Percentiles rank a stretch among this genome's conserved stretches.
These are phyloP conservation scores for Clamator glandarius DNA, from an alignment of 2,797 vertebrate species.

Conservation along the genomic window DNA sequence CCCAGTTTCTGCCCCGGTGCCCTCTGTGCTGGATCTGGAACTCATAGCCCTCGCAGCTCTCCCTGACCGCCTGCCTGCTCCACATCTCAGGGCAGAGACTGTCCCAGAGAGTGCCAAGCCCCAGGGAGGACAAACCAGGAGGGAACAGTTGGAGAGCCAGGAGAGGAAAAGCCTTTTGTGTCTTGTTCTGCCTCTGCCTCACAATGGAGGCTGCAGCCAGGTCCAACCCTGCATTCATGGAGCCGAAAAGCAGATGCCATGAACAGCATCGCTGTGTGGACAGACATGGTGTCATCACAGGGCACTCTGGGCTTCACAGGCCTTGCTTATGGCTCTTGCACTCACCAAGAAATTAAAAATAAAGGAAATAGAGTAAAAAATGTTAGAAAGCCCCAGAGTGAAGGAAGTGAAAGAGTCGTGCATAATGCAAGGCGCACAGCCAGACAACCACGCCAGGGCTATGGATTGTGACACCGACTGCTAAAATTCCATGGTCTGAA, in stretches of 20 bases:
- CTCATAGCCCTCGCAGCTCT: neutral
- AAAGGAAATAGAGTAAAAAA: neutral
- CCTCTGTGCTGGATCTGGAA: neutral
- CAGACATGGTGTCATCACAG: neutral
- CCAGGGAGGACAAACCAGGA: neutral
- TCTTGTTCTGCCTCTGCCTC: neutral
- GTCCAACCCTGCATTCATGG: accelerated
- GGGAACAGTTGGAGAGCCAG: neutral
- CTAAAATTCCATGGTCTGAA: neutral
- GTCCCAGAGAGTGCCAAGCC: neutral
- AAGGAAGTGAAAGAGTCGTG: neutral
- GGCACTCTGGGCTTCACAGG: neutral
- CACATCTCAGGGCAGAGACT: neutral
- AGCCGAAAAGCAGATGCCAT: neutral
- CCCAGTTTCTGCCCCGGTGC: neutral
- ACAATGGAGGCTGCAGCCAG: accelerated
- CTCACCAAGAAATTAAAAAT: neutral
- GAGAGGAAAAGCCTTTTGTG: neutral
- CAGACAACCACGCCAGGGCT: accelerated
- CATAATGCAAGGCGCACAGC: accelerated
- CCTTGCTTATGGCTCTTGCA: neutral
- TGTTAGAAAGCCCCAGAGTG: neutral
- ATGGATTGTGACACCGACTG: neutral
- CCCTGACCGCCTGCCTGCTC: neutral
- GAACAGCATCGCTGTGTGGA: accelerated